Conservation (phyloP, 2,888 invertebrate genomes). For the Mamestra brassicae region DNA sequence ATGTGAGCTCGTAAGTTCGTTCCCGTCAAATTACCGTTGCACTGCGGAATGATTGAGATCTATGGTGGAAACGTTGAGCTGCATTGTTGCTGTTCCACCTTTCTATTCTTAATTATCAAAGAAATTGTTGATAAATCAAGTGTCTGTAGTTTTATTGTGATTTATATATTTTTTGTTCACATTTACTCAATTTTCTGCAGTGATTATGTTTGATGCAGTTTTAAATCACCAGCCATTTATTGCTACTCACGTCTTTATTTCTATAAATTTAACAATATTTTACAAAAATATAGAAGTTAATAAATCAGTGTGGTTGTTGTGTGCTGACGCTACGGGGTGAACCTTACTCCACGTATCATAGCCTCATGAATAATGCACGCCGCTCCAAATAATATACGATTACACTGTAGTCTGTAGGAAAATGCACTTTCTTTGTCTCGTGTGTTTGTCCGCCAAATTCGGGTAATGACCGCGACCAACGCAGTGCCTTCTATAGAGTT, state of each 20-base stretch:
- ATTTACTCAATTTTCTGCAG: slow-evolving; percentile 26
- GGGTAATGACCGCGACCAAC: slow-evolving; percentile 75
- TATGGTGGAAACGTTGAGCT: slow-evolving; percentile 40
- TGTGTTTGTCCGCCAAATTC: slow-evolving; percentile 72
- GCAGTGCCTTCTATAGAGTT: slow-evolving; percentile 9
- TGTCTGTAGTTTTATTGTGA: slow-evolving; percentile 29
- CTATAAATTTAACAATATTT: not conserved
- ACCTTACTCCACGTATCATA: slow-evolving; percentile 87
- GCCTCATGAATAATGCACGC: slow-evolving; percentile 87
- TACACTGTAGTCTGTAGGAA: slow-evolving; percentile 79
- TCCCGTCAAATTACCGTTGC: slow-evolving; percentile 52
- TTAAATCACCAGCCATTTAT: slow-evolving; percentile 24
- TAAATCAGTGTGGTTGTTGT: slow-evolving; percentile 28
- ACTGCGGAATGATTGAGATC: slow-evolving; percentile 50
- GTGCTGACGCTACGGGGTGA: slow-evolving; percentile 78
- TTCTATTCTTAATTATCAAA: slow-evolving; percentile 48
- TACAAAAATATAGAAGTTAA: not conserved
- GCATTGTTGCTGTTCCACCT: slow-evolving; percentile 33
- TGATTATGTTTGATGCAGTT: slow-evolving; percentile 18
- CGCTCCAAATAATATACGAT: slow-evolving; percentile 89
- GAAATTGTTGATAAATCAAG: slow-evolving; percentile 49
- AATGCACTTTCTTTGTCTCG: slow-evolving; percentile 89
- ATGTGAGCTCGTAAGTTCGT: slow-evolving; percentile 54
- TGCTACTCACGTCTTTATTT: slow-evolving; percentile 5
- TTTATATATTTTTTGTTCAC: slow-evolving; percentile 41